Evolutionary conservation across 1,140 invertebrate genomes (phyloP).

Genomic region (Cydia fagiglandana): DNA sequence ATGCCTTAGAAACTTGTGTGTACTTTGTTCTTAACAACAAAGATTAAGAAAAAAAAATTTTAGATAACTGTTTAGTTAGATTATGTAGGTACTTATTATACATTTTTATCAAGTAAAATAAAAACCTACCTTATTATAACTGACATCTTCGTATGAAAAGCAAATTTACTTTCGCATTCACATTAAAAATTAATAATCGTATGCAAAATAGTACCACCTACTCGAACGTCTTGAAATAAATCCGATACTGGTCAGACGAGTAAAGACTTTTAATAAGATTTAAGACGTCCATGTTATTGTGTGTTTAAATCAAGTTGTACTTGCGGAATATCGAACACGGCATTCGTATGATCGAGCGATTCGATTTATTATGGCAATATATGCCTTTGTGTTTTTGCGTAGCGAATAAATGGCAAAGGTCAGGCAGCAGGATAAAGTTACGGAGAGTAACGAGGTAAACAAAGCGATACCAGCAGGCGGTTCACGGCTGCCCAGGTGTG

Average conservation of each 20-base stretch:
- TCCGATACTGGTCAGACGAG: conserved; percentile 17
- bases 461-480: conserved; percentile 29
- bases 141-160: conserved; percentile 13
- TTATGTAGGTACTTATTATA: too few species aligned
- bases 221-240: conserved; percentile 18
- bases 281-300: conserved; percentile 13
- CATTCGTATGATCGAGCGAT: conserved; percentile 23
- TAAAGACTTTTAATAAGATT: conserved; percentile 21
- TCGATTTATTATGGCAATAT: conserved; percentile 28
- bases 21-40: too few species aligned
- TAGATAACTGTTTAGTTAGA: too few species aligned
- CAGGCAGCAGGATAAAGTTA: conserved; percentile 39
- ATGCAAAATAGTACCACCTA: conserved; percentile 20
- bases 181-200: conserved; percentile 1
- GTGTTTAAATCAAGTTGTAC: conserved; percentile 19
- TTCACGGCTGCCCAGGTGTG: conserved; percentile 4
- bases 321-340: not conserved
- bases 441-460: conserved; percentile 37
- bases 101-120: too few species aligned
- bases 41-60: too few species aligned
- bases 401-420: conserved; percentile 35
- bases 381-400: conserved; percentile 26
- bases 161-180: conserved; percentile 13
- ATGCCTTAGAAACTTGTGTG: too few species aligned
- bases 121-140: conserved; percentile 1